phyloP scores from a whole-genome alignment of 1,140 invertebrate species.

The Adoxophyes honmai region DNA sequence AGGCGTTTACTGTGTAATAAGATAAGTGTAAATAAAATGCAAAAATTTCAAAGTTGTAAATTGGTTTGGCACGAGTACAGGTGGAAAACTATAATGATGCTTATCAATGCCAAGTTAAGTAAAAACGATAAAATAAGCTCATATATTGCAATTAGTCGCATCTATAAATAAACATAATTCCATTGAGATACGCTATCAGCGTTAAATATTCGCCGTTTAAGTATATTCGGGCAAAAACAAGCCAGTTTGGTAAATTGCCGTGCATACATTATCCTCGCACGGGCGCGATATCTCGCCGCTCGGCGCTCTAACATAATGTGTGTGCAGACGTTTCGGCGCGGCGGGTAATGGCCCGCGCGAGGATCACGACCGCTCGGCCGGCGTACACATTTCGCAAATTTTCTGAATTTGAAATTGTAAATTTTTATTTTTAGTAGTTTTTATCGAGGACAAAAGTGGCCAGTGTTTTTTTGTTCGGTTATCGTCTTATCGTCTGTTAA shows the following conservation, averaged over 20 bases:
- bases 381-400: constrained; percentile 19
- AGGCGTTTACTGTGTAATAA: too few species aligned
- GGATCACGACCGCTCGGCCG: constrained; percentile 23
- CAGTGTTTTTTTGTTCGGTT: too few species aligned
- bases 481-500: too few species aligned
- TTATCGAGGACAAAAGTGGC: too few species aligned
- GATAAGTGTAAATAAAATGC: too few species aligned
- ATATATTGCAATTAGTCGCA: neutral
- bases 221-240: neutral
- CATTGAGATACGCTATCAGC: constrained; percentile 8
- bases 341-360: constrained; percentile 12
- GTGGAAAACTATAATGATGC: too few species aligned
- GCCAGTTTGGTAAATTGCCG: constrained; percentile 4
- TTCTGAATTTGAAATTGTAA: constrained; percentile 1
- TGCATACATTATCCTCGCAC: constrained; percentile 6
- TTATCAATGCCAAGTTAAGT: neutral
- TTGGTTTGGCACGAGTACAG: too few species aligned
- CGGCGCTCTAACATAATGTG: constrained; percentile 1
- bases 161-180: neutral
- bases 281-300: neutral
- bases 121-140: neutral
- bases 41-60: too few species aligned
- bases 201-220: constrained; percentile 8
- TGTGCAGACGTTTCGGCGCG: constrained; percentile 5
- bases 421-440: neutral